Evolutionary conservation across 2,113 vertebrate genomes (phyloP), one percentile per base, ranked within the genome.

Genomic region (Indicator maculatus): DNA sequence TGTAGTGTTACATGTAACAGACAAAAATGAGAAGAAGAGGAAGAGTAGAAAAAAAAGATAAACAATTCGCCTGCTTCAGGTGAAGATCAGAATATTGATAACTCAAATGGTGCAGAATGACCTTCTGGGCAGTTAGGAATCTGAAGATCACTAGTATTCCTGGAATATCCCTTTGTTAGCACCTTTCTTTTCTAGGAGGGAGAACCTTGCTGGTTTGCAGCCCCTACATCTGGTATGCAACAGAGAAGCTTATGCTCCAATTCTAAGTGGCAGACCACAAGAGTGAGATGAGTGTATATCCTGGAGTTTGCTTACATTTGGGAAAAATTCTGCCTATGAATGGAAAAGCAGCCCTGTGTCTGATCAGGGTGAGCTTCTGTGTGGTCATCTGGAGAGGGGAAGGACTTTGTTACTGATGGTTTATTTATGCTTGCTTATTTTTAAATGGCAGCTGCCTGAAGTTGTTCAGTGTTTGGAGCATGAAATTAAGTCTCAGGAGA

Each of bases 401-500:
- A 90, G 33, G 56, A 31, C 76, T 91, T 90, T 60, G 18, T 47
- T 91, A 64, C 53, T 78, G 75, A 91, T 93, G 72, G 56, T 76
- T 88, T 94, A 91, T 92, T 96, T 95, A 90, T 82, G 83, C 75
- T 86, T 2, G 20, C 80, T 93, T 91, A 74, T 91, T 96, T 95
- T 93, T 94, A 87, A 93, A 85, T 94, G 86, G 66, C 91, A 95
- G 91, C 63, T 94, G 74, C 95, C 93, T 84, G 64, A 87, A 85
- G 75, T 60, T 87, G 41, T 78, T 93, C 89, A 83, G 75, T 70
- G 84, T 93, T 91, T 93, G 78, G 53, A 95, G 84, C 31, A 4
- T 95, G 94, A 96, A 91, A 93, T 95, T 93, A 96, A 89, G 65
- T 75, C 91, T 93, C 95, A 91, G 79, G 65, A 80, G 91, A 94